Base-by-base conservation (phyloP, 1,140 invertebrate genomes). In the Plectrocnemia conspersa region DNA sequence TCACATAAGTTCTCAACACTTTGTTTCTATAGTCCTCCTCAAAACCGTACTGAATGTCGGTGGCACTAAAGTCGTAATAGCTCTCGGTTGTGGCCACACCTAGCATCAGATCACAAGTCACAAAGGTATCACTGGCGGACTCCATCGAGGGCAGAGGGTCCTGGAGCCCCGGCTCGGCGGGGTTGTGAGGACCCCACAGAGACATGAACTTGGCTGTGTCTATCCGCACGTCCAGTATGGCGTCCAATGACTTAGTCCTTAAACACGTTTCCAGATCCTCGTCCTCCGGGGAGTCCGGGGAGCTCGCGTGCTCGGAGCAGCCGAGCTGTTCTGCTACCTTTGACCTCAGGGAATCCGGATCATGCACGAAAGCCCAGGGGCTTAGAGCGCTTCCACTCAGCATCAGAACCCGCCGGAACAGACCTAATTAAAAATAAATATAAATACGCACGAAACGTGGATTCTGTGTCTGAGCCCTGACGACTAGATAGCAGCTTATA, bases 331-430 rank as follows among this genome's bases (percentile, higher is more conserved):
- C 81, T 5, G 85, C 86, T 9, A 92, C 78, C 66, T 82, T 81
- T 3, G 77, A 65, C 0, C 89, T 78, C 29, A 89, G 77, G 22
- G 80, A 75, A 42, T 85, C 79, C 1, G 89, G 82, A 65, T 91
- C 84, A 35, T 84, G 81, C 21, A 86, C 81, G 29, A 89, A 74
- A 5, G 89, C 88, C 82, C 85, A 91, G 1, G 87, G 86, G 66
- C 87, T 87, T 24, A 94, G 73, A 2, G 91, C 88, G 0, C 91
- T 90, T 3, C 93, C 93, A 62, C 89, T 92, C 63, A 94, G 78
- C 33, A 96, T 73, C 24, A 95, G 79, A 3, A 89, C 86, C 29
- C 91, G 83, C 21, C 89, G 84, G 69, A 95, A 91, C 29, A 95
- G 76, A 61, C 82, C 85, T 86, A 74, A 47, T 74, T 69, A 54